Percentiles rank a stretch among this genome's conserved stretches.
Conservation (phyloP, 2,113 vertebrate species). For the Neogobius melanostomus region DNA sequence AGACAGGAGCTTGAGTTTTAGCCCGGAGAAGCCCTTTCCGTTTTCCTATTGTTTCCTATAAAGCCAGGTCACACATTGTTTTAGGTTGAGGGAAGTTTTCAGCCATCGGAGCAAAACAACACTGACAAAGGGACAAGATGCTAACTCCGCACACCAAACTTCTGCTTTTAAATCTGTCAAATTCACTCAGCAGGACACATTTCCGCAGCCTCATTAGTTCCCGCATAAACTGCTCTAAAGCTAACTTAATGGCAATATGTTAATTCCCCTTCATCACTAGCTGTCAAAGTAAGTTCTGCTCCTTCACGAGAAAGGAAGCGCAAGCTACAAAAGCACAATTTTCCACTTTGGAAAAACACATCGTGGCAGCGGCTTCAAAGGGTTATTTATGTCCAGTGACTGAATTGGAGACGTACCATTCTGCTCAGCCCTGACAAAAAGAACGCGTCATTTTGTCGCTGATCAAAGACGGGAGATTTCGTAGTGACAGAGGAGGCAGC, state of each 20-base stretch:
- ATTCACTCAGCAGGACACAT: neutral
- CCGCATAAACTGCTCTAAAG: neutral
- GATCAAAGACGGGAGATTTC: slow-evolving; percentile 61
- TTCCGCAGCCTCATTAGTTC: neutral
- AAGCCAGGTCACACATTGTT: no score
- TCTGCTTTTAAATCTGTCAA: neutral
- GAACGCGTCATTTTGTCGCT: slow-evolving; percentile 51
- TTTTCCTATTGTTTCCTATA: no score
- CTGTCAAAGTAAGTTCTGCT: slow-evolving; percentile 23
- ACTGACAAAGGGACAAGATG: no score
- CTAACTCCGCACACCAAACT: no score
- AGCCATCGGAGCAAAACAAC: no score
- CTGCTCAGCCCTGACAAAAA: slow-evolving; percentile 51
- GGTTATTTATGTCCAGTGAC: slow-evolving; percentile 58
- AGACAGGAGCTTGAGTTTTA: no score
- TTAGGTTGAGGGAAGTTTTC: neutral
- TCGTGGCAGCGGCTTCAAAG: slow-evolving; percentile 41
- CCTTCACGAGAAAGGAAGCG: slow-evolving; percentile 12
- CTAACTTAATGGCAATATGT: slow-evolving; percentile 15
- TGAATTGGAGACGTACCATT: slow-evolving; percentile 55
- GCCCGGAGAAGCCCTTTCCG: no score
- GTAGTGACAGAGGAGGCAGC: slow-evolving; percentile 36
- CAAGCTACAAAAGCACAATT: slow-evolving; percentile 29
- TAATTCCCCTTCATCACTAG: neutral
- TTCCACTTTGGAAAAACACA: slow-evolving; percentile 49